Conservation (phyloP, 2,888 invertebrate species). For the Apodemia zela region DNA sequence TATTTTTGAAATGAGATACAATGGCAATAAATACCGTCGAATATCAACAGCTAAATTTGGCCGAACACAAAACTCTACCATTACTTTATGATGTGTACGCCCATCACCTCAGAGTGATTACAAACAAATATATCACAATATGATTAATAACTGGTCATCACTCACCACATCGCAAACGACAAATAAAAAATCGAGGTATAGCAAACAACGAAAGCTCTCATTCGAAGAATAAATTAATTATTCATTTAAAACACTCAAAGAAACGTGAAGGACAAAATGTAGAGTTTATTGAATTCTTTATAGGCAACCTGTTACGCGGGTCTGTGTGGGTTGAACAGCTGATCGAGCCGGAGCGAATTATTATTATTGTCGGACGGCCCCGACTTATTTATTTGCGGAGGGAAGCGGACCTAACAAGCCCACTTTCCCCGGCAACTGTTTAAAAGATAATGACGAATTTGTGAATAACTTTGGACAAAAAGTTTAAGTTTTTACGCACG, state of each 20-base stretch:
- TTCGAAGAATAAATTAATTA: slow-evolving; percentile 20
- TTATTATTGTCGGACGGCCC: slow-evolving; percentile 72
- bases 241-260: slow-evolving; percentile 69
- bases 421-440: slow-evolving; percentile 39
- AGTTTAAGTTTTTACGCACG: slow-evolving; percentile 4
- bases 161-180: too few relatives aligned
- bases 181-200: too few relatives aligned
- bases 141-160: too few relatives aligned
- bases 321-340: slow-evolving; percentile 76
- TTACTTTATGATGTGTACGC: too few relatives aligned
- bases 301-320: slow-evolving; percentile 80
- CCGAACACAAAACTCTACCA: too few relatives aligned
- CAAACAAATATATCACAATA: too few relatives aligned
- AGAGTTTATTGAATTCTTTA: slow-evolving; percentile 80
- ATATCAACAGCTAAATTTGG: too few relatives aligned
- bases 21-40: too few relatives aligned
- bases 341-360: slow-evolving; percentile 75
- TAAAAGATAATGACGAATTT: slow-evolving; percentile 27
- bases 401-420: slow-evolving; percentile 48
- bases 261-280: slow-evolving; percentile 67
- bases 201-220: too few relatives aligned
- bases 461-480: slow-evolving; percentile 23
- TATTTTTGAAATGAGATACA: too few relatives aligned
- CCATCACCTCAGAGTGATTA: too few relatives aligned
- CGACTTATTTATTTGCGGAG: slow-evolving; percentile 71